phyloP scores from a whole-genome alignment of 2,113 vertebrate species.

The Sarotherodon lohbergeri region DNA sequence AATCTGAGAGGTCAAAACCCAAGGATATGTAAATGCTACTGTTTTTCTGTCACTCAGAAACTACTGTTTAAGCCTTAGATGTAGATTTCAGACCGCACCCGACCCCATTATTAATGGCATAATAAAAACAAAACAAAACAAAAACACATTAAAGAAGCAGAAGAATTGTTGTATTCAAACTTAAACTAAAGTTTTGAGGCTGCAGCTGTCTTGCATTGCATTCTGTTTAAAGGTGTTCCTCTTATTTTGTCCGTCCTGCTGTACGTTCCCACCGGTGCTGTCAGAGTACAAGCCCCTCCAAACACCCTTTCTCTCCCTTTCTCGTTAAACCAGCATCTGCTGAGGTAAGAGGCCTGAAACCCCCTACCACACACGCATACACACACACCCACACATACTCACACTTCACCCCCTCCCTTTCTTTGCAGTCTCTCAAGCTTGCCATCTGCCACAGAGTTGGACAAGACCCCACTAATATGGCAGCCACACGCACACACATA shows the following conservation, averaged over 20 bases:
- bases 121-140: background rate
- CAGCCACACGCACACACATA: background rate
- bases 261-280: slow-evolving; percentile 17
- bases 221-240: background rate
- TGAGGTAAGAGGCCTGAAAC: slow-evolving; percentile 49
- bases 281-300: slow-evolving; percentile 33
- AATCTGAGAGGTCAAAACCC: background rate
- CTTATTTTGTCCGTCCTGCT: slow-evolving; percentile 8
- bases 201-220: background rate
- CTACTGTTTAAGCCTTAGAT: background rate
- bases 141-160: background rate
- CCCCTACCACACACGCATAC: background rate
- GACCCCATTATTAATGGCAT: background rate
- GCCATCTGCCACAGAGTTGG: slow-evolving; percentile 73
- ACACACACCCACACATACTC: background rate
- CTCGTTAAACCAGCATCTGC: slow-evolving; percentile 71
- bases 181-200: background rate
- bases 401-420: background rate
- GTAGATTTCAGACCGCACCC: background rate
- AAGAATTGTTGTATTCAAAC: background rate
- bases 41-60: background rate
- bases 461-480: slow-evolving; percentile 41
- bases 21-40: background rate
- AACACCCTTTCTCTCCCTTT: slow-evolving; percentile 35
- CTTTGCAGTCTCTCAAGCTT: slow-evolving; percentile 41